Evolutionary conservation across 2,113 vertebrate species (phyloP).

Genomic region (Cyanoliseus patagonus): DNA sequence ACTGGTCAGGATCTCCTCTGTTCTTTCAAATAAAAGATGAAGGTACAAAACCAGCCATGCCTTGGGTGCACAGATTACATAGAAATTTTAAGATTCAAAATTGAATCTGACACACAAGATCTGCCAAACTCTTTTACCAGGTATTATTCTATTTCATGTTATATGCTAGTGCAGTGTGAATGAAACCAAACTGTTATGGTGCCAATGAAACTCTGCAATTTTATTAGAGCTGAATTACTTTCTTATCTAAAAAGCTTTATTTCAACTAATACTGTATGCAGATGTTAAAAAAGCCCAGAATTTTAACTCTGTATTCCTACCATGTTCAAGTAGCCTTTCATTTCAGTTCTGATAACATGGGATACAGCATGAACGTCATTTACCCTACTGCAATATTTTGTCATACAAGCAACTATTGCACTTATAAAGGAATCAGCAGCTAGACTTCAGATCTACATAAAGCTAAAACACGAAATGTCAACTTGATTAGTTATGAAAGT

Average conservation of each 20-base stretch:
- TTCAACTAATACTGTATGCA: not conserved
- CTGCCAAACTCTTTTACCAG: not conserved
- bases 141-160: not conserved
- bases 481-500: slow-evolving; percentile 40
- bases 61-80: not conserved
- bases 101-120: not conserved
- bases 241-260: not conserved
- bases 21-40: not conserved
- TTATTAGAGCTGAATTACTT: not conserved
- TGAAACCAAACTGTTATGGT: not conserved
- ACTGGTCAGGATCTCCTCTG: not conserved
- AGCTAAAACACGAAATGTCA: slow-evolving; percentile 47
- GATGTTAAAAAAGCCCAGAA: rapidly evolving
- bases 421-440: slow-evolving; percentile 17
- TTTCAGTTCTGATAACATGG: not conserved
- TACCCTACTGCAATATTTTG: not conserved
- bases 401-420: not conserved
- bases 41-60: not conserved
- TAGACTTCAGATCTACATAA: slow-evolving; percentile 14
- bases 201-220: not conserved
- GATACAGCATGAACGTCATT: not conserved
- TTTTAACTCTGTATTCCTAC: not conserved
- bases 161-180: not conserved
- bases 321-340: not conserved
- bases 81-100: not conserved